Conservation (phyloP, 2,888 invertebrate genomes). For the Latrodectus hesperus region DNA sequence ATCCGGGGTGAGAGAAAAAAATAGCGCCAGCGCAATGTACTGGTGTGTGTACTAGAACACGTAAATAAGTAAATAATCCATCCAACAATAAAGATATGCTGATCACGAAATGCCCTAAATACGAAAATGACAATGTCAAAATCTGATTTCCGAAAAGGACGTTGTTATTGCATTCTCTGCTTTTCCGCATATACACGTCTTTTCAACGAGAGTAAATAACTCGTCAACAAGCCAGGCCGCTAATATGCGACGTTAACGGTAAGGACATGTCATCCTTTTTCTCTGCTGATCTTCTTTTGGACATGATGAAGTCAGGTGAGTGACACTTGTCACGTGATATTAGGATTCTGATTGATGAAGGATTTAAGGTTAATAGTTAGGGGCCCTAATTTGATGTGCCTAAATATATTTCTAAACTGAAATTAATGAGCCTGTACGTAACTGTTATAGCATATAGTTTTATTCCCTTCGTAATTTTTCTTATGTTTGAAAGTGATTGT, state of each 20-base stretch:
- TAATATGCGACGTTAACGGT: constrained; percentile 15
- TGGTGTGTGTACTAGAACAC: too few species aligned
- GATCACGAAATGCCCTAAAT: constrained; percentile 64
- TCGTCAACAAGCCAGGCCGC: constrained; percentile 12
- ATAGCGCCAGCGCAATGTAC: too few species aligned
- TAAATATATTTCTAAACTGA: too few species aligned
- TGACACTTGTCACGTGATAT: constrained; percentile 1
- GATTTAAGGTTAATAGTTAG: neutral
- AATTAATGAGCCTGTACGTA: too few species aligned
- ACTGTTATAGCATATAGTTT: too few species aligned
- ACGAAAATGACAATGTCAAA: constrained; percentile 42
- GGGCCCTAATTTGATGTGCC: too few species aligned
- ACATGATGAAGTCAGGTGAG: constrained; percentile 15
- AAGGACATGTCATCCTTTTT: neutral
- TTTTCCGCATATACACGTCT: neutral
- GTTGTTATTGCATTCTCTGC: neutral
- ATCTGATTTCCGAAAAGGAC: constrained; percentile 5
- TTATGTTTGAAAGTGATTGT: too few species aligned
- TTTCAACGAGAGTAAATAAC: constrained; percentile 14
- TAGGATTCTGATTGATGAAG: neutral
- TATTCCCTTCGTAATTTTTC: too few species aligned
- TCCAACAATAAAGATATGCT: constrained; percentile 17
- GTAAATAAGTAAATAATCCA: neutral
- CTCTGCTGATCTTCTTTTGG: constrained; percentile 6
- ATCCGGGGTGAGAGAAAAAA: neutral